These are phyloP conservation scores for Chrysodeixis includens DNA, from an alignment of 2,888 invertebrate genomes.

Conservation along the genomic window DNA sequence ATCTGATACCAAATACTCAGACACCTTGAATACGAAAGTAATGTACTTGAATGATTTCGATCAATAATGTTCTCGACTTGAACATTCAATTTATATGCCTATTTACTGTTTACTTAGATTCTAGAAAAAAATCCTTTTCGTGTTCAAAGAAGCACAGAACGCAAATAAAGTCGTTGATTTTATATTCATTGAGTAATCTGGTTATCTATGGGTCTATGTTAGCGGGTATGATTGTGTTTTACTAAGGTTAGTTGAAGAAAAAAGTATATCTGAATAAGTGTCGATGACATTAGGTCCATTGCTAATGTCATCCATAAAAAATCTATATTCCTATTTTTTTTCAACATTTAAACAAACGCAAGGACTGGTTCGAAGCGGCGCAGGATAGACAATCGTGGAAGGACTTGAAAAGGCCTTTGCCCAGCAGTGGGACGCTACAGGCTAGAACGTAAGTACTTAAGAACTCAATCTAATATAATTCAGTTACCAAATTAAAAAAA, in stretches of 20 bases:
- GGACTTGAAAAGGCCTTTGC: too few relatives aligned
- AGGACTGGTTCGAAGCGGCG: too few relatives aligned
- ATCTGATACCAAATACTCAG: too few relatives aligned
- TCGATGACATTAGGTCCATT: conserved; percentile 13
- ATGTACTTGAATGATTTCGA: not conserved
- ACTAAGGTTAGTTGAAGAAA: conserved; percentile 12
- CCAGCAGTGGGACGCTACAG: too few relatives aligned
- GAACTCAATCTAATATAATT: too few relatives aligned
- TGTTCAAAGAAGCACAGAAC: conserved; percentile 12
- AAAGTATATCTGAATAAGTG: conserved; percentile 22
- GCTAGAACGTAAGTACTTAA: too few relatives aligned
- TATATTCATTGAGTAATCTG: conserved; percentile 29
- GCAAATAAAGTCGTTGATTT: conserved; percentile 23
- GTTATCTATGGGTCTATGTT: conserved; percentile 23
- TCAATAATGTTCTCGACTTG: not conserved
- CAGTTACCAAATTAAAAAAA: too few relatives aligned
- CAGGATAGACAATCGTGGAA: too few relatives aligned
- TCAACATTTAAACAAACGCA: too few relatives aligned
- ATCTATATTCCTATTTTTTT: too few relatives aligned
- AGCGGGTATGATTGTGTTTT: conserved; percentile 20
- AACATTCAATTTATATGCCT: not conserved
- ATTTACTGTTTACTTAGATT: not conserved
- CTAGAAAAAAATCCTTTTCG: not conserved
- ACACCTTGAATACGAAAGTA: not conserved
- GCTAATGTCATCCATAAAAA: too few relatives aligned